phyloP scores from a whole-genome alignment of 2,888 invertebrate species.

The Drosophila austrosaltans region DNA sequence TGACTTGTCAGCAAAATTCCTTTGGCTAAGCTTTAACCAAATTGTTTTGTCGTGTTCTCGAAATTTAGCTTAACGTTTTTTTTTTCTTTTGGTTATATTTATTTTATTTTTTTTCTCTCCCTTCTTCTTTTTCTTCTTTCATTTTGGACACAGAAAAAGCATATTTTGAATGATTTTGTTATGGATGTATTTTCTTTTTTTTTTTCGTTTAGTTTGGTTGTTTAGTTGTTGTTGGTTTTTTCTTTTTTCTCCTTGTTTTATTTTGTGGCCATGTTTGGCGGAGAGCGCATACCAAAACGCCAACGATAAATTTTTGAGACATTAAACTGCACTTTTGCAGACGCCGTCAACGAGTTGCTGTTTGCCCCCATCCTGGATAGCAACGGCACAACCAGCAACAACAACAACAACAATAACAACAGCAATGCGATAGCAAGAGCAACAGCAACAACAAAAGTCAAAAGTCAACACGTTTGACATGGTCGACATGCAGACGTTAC shows the following conservation, averaged over 20 bases:
- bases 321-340: constrained; percentile 76
- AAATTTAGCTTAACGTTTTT: constrained; percentile 18
- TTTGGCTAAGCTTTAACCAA: constrained; percentile 27
- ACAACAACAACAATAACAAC: not conserved
- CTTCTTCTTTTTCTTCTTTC: constrained; percentile 38
- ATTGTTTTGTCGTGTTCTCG: constrained; percentile 47
- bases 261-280: constrained; percentile 74
- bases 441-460: constrained; percentile 62
- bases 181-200: not conserved
- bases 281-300: constrained; percentile 70
- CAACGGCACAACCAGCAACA: not conserved
- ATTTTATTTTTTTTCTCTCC: constrained; percentile 35
- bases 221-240: constrained; percentile 19
- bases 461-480: constrained; percentile 80
- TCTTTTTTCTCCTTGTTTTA: constrained; percentile 36
- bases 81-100: not conserved
- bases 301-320: constrained; percentile 79
- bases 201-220: constrained; percentile 43
- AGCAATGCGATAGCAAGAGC: not conserved
- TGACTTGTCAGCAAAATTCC: constrained; percentile 17
- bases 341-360: constrained; percentile 42
- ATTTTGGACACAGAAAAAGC: constrained; percentile 29
- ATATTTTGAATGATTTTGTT: constrained; percentile 48
- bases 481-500: constrained; percentile 76
- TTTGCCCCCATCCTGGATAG: constrained; percentile 14